Conservation (phyloP, 2,113 vertebrate genomes). For the Eulemur rufifrons region DNA sequence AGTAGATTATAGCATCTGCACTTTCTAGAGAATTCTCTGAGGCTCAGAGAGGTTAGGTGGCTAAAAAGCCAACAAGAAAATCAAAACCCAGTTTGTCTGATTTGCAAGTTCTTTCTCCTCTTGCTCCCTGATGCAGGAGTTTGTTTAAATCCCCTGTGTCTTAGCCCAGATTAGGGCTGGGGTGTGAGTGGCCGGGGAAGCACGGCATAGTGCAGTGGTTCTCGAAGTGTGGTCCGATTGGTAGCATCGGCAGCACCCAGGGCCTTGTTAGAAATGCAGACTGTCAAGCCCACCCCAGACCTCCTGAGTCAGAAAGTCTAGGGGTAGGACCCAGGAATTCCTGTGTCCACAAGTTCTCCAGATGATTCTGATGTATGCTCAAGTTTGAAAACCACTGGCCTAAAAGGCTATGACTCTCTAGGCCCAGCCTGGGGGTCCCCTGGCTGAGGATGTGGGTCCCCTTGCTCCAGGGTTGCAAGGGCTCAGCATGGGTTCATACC, state of each 20-base stretch:
- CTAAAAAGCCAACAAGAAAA: not conserved
- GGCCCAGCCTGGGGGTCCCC: not conserved
- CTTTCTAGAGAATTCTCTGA: constrained; percentile 1
- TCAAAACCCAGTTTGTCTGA: not conserved
- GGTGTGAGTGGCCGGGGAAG: not conserved
- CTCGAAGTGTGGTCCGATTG: not conserved
- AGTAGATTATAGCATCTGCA: not conserved
- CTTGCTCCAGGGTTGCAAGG: not conserved
- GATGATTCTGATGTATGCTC: not conserved
- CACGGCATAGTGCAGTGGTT: fast-evolving
- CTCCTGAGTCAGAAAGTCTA: not conserved
- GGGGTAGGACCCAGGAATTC: not conserved
- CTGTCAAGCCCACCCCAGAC: not conserved
- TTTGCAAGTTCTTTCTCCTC: not conserved
- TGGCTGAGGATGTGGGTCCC: not conserved
- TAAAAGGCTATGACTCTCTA: not conserved
- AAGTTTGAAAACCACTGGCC: not conserved
- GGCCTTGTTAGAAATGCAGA: not conserved
- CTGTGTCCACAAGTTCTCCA: no score
- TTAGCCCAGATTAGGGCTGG: not conserved
- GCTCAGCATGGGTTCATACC: not conserved
- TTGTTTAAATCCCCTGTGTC: not conserved
- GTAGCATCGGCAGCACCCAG: not conserved
- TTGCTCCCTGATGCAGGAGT: not conserved
- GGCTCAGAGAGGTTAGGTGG: not conserved